Conservation (phyloP, 1,140 invertebrate genomes). For the Cherax destructor region DNA sequence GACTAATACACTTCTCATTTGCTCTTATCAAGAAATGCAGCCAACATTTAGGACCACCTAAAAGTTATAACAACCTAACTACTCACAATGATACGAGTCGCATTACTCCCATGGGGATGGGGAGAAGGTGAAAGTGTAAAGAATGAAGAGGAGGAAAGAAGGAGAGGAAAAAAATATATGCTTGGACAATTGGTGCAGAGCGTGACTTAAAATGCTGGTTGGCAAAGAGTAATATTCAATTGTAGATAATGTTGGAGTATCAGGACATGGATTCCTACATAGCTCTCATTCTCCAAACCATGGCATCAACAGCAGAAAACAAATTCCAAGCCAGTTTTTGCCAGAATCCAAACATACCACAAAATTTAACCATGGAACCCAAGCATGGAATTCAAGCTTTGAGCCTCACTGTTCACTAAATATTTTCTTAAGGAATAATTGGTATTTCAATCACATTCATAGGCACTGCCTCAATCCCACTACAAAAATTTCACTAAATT, state of each 20-base stretch:
- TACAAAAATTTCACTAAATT: slow-evolving; percentile 49
- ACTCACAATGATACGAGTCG: slow-evolving; percentile 52
- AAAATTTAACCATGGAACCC: slow-evolving; percentile 47
- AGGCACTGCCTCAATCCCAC: slow-evolving; percentile 57
- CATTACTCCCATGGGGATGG: slow-evolving; percentile 28
- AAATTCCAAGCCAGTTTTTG: slow-evolving; percentile 34
- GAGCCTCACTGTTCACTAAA: slow-evolving; percentile 40
- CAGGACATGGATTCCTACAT: slow-evolving; percentile 62
- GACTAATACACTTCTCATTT: background rate
- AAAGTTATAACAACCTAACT: background rate
- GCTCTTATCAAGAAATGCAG: background rate
- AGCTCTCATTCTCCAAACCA: slow-evolving; percentile 50
- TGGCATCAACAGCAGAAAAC: slow-evolving; percentile 48
- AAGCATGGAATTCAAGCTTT: slow-evolving; percentile 46
- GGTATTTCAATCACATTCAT: slow-evolving; percentile 17
- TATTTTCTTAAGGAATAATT: slow-evolving; percentile 22
- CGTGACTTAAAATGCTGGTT: slow-evolving; percentile 64
- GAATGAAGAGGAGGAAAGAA: too few relatives aligned
- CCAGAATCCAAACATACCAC: slow-evolving; percentile 44
- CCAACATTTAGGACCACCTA: background rate
- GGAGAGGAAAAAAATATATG: slow-evolving; percentile 9
- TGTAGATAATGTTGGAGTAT: slow-evolving; percentile 61
- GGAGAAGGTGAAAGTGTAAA: too few relatives aligned
- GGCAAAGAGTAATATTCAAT: slow-evolving; percentile 60
- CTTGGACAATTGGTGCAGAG: slow-evolving; percentile 54